Evolutionary conservation across 1,140 invertebrate species (phyloP), one percentile per base, ranked within the genome.

Genomic region (Ostrea denselamellosa): DNA sequence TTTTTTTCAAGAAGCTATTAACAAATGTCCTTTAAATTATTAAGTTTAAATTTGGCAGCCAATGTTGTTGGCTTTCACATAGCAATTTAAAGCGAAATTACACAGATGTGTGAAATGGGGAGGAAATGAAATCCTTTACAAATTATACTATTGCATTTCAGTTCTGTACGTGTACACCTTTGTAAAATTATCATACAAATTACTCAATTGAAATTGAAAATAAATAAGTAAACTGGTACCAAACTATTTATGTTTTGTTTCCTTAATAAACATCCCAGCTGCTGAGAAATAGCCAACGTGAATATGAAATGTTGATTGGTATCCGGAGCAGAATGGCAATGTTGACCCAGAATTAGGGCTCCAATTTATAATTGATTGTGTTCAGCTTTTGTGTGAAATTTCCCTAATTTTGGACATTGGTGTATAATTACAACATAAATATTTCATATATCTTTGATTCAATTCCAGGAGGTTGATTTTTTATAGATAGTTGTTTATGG

Each of bases 391-490:
- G 68, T 71, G 68, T 71, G 25, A 71, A 71, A 34, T 34, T 25
- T 71, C 8, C 68, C 28, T 71, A 22, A 34, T 28, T 71, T 71
- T 28, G 68, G 68, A 28, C 68, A 34, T 28, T 5, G 68, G 25
- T 28, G 25, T 71, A 71, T 71, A 71, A 71, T 71, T 71, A 71
- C 68, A 71, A 12, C 22, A 71, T 71, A 34, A 71, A 71, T 71
- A 71, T 71, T 71, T 71, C 14, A 34, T 25, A 12, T 71, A 28
- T 71, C 12, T 71, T 25, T 71, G 68, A 44, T 44, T 44, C 34
- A 44, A 44, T 44, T 44, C 5, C 34, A 44, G 5, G 34, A 44
- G 34, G 34, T 44, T 44, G 34, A 44, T 44, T 44, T 44, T 44
- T 44, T 44, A 5, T 44, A 5, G 34, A 44, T 44, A 44, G 34